Conservation (phyloP, 2,888 invertebrate species). For the Peribatodes rhomboidaria region DNA sequence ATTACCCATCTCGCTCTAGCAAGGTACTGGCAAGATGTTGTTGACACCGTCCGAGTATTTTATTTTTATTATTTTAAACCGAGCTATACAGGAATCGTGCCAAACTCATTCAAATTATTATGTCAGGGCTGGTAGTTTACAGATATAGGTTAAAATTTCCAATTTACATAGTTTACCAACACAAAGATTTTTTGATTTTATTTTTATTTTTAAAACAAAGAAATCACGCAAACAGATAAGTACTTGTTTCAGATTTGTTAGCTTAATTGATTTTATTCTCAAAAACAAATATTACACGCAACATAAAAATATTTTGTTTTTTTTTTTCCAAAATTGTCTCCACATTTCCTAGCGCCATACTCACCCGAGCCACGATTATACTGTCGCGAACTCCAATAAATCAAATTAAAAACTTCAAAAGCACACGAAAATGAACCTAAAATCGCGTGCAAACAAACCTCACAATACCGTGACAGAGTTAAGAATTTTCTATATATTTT, state of each 20-base stretch:
- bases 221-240: too few species aligned
- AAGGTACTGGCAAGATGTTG: not conserved
- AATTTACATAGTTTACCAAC: too few species aligned
- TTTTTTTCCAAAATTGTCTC: not conserved
- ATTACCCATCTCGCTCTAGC: too few species aligned
- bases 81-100: not conserved
- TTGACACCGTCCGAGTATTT: not conserved
- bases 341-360: constrained; percentile 18
- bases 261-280: too few species aligned
- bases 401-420: constrained; percentile 30
- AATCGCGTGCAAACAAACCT: not conserved
- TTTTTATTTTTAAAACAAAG: too few species aligned
- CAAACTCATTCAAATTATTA: constrained; percentile 1
- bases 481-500: constrained; percentile 19
- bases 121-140: not conserved
- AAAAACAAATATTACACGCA: too few species aligned
- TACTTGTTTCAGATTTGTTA: too few species aligned
- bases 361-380: constrained; percentile 43
- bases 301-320: too few species aligned
- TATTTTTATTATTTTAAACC: constrained; percentile 10
- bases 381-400: constrained; percentile 38
- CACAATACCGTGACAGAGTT: constrained; percentile 22
- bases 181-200: too few species aligned
- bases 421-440: constrained; percentile 26
- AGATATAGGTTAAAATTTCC: not conserved